A percentile compares a stretch with the other conserved stretches of the same genome.
Conservation (phyloP, 2,888 invertebrate species). For the Cosmopolites sordidus region DNA sequence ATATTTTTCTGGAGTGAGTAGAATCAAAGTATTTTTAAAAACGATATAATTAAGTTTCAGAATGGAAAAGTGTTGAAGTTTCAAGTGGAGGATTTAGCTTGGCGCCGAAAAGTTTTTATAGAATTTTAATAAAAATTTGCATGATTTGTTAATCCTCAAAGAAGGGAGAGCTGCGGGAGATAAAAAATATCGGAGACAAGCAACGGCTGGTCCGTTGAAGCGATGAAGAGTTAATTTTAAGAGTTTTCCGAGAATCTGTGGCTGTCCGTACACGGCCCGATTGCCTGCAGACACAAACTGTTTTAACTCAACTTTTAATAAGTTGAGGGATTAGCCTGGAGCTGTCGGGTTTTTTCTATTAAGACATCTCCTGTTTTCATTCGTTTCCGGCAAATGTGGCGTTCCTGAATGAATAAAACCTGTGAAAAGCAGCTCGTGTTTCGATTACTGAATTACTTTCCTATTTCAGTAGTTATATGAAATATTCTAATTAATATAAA, state of each 20-base stretch:
- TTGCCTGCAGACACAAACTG: slow-evolving; percentile 44
- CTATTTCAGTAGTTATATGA: no score
- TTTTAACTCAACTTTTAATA: slow-evolving; percentile 49
- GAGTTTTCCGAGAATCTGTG: slow-evolving; percentile 35
- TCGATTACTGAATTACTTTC: no score
- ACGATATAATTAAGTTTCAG: slow-evolving; percentile 22
- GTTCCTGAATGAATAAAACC: not conserved
- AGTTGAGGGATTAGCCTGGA: slow-evolving; percentile 48
- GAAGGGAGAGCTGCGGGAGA: slow-evolving; percentile 25
- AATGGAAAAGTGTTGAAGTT: slow-evolving; percentile 24
- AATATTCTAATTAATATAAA: no score
- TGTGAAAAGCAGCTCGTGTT: no score
- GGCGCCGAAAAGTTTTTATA: slow-evolving; percentile 40
- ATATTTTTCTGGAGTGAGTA: no score
- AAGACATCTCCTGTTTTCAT: slow-evolving; percentile 40
- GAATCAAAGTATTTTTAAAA: not conserved
- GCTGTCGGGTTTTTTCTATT: slow-evolving; percentile 44
- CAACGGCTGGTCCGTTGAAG: slow-evolving; percentile 41
- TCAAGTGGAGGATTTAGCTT: slow-evolving; percentile 26
- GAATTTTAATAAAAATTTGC: slow-evolving; percentile 49
- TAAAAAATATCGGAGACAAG: slow-evolving; percentile 42
- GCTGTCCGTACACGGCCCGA: slow-evolving; percentile 38
- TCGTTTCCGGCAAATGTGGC: slow-evolving; percentile 6
- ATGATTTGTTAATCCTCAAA: slow-evolving; percentile 47
- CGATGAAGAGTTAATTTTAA: slow-evolving; percentile 43